Evolutionary conservation across 2,888 invertebrate species (phyloP), one percentile per base, ranked within the genome.

Genomic region (Tiphia femorata): DNA sequence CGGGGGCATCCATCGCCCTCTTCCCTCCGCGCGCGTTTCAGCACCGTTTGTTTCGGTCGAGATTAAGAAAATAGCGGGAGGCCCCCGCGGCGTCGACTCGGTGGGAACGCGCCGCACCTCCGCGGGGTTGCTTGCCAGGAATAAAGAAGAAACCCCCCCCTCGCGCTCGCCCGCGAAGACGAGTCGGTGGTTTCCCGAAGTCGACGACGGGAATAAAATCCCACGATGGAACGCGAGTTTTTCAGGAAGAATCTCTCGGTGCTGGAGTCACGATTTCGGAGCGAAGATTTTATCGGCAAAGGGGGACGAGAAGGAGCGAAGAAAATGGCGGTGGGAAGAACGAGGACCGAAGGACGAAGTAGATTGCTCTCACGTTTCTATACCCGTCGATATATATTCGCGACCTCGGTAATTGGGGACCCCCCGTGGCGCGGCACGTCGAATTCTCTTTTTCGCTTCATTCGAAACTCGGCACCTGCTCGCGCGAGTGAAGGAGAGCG

Each of bases 61-160:
- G 53, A 49, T 65, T 62, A 78, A 79, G 82, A 78, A 82, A 81
- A 79, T 79, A 80, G 76, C 80, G 75, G 76, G 76, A 77, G 75
- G 70, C 72, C 70, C 72, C 75, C 63, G 70, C 37, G 49, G 70
- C 29, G 75, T n/a, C n/a, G n/a, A n/a, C n/a, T 51, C 51, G 51
- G 58, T 70, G 70, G 63, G 72, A 69, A 70, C 62, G 19, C 41
- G 23, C 54, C 58, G 60, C 61, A 60, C 25, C 47, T 49, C 16
- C 20, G 20, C 48, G 10, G 35, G 42, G 35, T 49, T 25, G 43
- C 30, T 40, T 40, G 33, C 42, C 35, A 37, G 23, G 27, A 29
- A 49, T 42, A 59, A 57, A 44, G 40, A 43, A 55, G 30, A n/a
- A n/a, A n/a, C n/a, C n/a, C n/a, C 23, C 25, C 33, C 33, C 16